A percentile compares a stretch with the other conserved stretches of the same genome.
These are phyloP conservation scores for Noctua pronuba DNA, from an alignment of 2,888 invertebrate species.

Conservation along the genomic window DNA sequence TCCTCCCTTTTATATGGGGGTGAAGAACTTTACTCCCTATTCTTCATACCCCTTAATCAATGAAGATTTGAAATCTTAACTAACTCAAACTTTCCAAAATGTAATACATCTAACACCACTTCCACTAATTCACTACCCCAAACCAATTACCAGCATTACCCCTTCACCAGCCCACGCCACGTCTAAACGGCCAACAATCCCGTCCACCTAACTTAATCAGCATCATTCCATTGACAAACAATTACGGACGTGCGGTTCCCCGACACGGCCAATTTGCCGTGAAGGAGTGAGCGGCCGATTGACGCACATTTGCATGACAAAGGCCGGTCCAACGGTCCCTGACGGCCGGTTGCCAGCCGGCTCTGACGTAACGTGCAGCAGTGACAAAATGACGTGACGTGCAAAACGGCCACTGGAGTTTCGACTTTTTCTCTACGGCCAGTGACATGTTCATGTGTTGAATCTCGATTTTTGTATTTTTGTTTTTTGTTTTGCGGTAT, in stretches of 20 bases:
- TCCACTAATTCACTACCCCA: not conserved
- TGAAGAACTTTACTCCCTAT: not conserved
- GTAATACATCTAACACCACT: not conserved
- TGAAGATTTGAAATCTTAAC: not conserved
- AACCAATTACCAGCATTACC: conserved; percentile 34
- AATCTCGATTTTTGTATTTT: not conserved
- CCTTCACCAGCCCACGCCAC: not conserved
- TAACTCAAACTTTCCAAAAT: not conserved
- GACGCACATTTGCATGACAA: conserved; percentile 71
- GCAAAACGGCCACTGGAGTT: conserved; percentile 24
- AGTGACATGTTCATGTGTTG: conserved; percentile 31
- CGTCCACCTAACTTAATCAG: conserved; percentile 41
- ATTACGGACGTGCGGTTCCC: conserved; percentile 51
- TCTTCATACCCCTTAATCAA: not conserved
- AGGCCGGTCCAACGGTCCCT: conserved; percentile 46
- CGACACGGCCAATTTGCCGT: conserved; percentile 67
- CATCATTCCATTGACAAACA: conserved; percentile 65
- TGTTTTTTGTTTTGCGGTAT: not conserved
- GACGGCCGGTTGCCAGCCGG: conserved; percentile 10
- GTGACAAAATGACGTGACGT: conserved; percentile 46
- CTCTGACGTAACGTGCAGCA: conserved; percentile 38
- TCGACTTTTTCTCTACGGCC: conserved; percentile 20
- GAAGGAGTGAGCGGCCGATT: conserved; percentile 48
- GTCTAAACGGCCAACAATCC: conserved; percentile 27
- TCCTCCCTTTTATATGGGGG: not conserved